Percentiles rank a stretch among this genome's conserved stretches.
phyloP scores from a whole-genome alignment of 2,888 invertebrate species.

The Acronicta leporina region DNA sequence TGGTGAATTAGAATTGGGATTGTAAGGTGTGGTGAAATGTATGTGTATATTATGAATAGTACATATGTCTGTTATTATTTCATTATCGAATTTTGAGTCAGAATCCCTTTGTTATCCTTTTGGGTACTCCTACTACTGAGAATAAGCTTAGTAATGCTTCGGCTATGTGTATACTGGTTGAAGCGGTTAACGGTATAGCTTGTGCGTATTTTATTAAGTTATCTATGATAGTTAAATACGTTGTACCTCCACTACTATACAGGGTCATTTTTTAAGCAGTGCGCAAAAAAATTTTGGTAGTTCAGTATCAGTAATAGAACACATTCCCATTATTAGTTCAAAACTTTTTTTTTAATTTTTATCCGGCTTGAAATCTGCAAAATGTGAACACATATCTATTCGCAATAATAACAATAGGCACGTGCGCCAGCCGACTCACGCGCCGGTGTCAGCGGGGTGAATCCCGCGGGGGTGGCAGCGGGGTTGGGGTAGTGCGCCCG shows the following conservation, averaged over 20 bases:
- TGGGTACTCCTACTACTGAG: constrained; percentile 45
- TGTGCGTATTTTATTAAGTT: constrained; percentile 57
- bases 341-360: too few species aligned
- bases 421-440: too few species aligned
- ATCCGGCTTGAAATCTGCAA: too few species aligned
- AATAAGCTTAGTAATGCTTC: constrained; percentile 46
- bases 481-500: too few species aligned
- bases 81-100: constrained; percentile 55
- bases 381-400: too few species aligned
- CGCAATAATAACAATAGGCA: too few species aligned
- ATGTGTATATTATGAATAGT: constrained; percentile 42
- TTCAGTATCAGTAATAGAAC: too few species aligned
- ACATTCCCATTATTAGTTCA: too few species aligned
- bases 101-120: constrained; percentile 57
- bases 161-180: constrained; percentile 47
- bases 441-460: too few species aligned
- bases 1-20: constrained; percentile 49
- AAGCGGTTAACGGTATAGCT: constrained; percentile 43
- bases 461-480: too few species aligned
- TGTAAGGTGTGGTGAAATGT: constrained; percentile 50
- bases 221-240: constrained; percentile 54
- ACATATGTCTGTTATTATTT: constrained; percentile 53
- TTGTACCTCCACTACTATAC: constrained; percentile 37
- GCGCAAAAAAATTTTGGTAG: too few species aligned
- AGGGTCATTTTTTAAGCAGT: too few species aligned